Evolutionary conservation across 1,140 invertebrate genomes (phyloP), one percentile per base, ranked within the genome.

Genomic region (Cherax quadricarinatus): DNA sequence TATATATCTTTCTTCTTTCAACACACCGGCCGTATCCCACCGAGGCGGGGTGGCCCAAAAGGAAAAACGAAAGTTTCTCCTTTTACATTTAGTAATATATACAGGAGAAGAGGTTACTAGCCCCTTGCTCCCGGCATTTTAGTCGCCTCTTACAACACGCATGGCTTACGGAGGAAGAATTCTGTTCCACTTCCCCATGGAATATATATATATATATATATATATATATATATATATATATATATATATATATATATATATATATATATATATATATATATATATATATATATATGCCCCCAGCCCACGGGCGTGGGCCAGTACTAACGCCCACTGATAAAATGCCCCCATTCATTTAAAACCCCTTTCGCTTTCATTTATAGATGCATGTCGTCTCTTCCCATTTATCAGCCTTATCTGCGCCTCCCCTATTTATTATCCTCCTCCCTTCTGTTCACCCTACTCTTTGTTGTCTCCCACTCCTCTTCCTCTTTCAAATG

Each of bases 221-320:
- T 84, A 84, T 84, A 84, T 84, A 84, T 84, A 16, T 53, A 84
- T 84, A 84, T 84, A 57, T 41, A 80, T 80, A 80, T 79, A 79
- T 79, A 24, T 79, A 24, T 79, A 24, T 41, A 41, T 41, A 41
- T 41, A 41, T 12, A 49, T 14, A 84, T 53, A 84, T 84, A 53
- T 57, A 62, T 84, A 84, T 84, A 84, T 84, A 84, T 84, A 84
- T 84, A 16, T 53, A 84, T 84, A 84, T 84, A 57, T 41, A 80
- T 80, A 80, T 79, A 79, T 79, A 24, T 79, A 24, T 79, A 24
- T 41, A 41, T 41, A 41, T 41, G 30, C 30, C 0, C 0, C 0
- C 30, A 41, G 30, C 30, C 30, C 12, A 14, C 12, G 53, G 7
- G 53, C 53, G 12, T 57, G 53, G 7, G 53, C 53, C 53, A 57